These are phyloP conservation scores for Caenorhabditis brenneri DNA, from an alignment of 1,140 invertebrate species.

Conservation along the genomic window DNA sequence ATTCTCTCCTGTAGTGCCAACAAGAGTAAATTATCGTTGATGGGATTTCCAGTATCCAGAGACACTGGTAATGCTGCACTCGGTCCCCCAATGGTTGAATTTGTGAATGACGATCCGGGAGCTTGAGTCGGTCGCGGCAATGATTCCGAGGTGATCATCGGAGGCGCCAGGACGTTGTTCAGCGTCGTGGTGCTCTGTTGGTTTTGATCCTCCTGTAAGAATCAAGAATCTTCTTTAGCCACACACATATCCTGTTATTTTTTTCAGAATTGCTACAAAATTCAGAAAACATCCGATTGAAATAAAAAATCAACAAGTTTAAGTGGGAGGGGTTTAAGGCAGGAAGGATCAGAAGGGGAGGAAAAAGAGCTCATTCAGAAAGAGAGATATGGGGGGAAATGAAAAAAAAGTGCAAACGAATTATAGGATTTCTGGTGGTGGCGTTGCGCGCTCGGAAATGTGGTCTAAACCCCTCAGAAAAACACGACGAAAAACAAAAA, in stretches of 20 bases:
- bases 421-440: conserved; percentile 31
- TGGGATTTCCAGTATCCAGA: not conserved
- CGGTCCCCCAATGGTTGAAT: not conserved
- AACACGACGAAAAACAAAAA: conserved; percentile 8
- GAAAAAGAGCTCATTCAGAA: not conserved
- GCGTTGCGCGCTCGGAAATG: too few relatives aligned
- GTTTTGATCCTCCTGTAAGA: conserved; percentile 4
- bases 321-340: not conserved
- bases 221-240: not conserved
- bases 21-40: conserved; percentile 59
- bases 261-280: not conserved
- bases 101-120: not conserved
- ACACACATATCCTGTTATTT: too few relatives aligned
- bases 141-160: conserved; percentile 39
- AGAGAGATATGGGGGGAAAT: not conserved
- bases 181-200: conserved; percentile 28
- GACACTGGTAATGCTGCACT: not conserved
- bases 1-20: conserved; percentile 63
- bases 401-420: conserved; percentile 27
- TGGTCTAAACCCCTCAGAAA: not conserved
- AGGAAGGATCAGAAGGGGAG: not conserved
- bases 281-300: not conserved
- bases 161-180: conserved; percentile 13
- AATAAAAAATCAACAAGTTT: too few relatives aligned
- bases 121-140: conserved; percentile 7